Evolutionary conservation across 2,888 invertebrate genomes (phyloP).

Genomic region (Drosophila neonasuta): DNA sequence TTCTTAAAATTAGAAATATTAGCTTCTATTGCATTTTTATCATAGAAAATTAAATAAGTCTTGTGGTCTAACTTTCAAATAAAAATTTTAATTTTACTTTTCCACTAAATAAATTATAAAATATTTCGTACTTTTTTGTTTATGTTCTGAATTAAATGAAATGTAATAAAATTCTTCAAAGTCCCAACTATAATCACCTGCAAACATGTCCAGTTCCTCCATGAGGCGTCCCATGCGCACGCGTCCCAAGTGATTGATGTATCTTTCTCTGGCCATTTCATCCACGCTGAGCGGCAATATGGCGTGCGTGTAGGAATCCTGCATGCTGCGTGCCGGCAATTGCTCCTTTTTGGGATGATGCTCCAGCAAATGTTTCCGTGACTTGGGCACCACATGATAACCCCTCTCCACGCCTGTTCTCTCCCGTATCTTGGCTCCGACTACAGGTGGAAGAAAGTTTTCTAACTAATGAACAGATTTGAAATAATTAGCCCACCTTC

Average conservation of each 20-base stretch:
- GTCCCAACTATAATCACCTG: constrained; percentile 84
- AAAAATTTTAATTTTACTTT: too few relatives aligned
- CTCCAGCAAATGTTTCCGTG: constrained; percentile 83
- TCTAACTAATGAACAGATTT: not conserved
- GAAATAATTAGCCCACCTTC: constrained; percentile 44
- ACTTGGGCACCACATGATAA: constrained; percentile 82
- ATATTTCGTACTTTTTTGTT: too few relatives aligned
- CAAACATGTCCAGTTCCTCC: constrained; percentile 91
- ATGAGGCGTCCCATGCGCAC: constrained; percentile 88
- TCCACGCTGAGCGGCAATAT: constrained; percentile 86
- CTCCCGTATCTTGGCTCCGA: constrained; percentile 68
- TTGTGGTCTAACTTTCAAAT: too few relatives aligned
- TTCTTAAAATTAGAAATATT: not conserved
- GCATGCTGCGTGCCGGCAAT: constrained; percentile 85
- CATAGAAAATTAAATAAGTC: too few relatives aligned
- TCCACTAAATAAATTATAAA: too few relatives aligned
- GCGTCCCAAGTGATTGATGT: constrained; percentile 84
- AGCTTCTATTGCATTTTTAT: too few relatives aligned
- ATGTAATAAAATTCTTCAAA: too few relatives aligned
- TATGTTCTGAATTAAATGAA: too few relatives aligned
- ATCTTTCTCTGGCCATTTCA: constrained; percentile 85
- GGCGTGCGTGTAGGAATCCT: constrained; percentile 86
- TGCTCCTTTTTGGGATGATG: constrained; percentile 85
- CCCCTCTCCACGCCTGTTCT: constrained; percentile 75
- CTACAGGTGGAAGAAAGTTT: constrained; percentile 42